phyloP scores from a whole-genome alignment of 2,888 invertebrate genomes.

The Cheilosia vulpina region DNA sequence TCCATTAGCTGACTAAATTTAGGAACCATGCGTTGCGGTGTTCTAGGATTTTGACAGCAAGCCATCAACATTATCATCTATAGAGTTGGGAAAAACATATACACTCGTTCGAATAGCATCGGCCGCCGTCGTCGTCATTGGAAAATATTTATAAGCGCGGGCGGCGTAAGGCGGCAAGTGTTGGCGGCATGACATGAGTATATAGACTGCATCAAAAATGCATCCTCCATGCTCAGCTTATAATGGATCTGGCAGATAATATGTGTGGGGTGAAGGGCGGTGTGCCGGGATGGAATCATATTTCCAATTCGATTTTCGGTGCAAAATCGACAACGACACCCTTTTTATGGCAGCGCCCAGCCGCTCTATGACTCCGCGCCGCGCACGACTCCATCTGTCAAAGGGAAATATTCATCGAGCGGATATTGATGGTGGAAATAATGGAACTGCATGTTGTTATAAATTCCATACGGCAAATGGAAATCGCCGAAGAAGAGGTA shows the following conservation, averaged over 20 bases:
- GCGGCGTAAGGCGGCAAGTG: slow-evolving; percentile 46
- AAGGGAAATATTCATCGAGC: slow-evolving; percentile 74
- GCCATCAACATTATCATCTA: slow-evolving; percentile 49
- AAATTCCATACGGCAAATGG: slow-evolving; percentile 66
- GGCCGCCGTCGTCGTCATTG: slow-evolving; percentile 14
- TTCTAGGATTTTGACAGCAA: slow-evolving; percentile 65
- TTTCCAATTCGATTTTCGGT: slow-evolving; percentile 53
- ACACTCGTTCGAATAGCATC: background rate
- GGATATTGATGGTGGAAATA: slow-evolving; percentile 74
- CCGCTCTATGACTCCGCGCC: background rate
- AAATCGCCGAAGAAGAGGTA: slow-evolving; percentile 7
- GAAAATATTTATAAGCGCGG: slow-evolving; percentile 47
- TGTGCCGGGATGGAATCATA: slow-evolving; percentile 22
- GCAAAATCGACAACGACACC: background rate
- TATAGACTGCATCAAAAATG: slow-evolving; percentile 33
- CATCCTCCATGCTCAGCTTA: slow-evolving; percentile 28
- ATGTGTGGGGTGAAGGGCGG: background rate
- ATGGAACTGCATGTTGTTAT: slow-evolving; percentile 72
- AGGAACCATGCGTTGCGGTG: slow-evolving; percentile 70
- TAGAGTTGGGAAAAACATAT: background rate
- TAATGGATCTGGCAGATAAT: slow-evolving; percentile 37
- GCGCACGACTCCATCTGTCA: slow-evolving; percentile 49
- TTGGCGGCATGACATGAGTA: slow-evolving; percentile 35
- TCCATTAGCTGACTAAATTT: slow-evolving; percentile 74
- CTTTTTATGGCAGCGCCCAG: slow-evolving; percentile 2